These are phyloP conservation scores for Amiota minor DNA, from an alignment of 2,888 invertebrate species.

Conservation along the genomic window DNA sequence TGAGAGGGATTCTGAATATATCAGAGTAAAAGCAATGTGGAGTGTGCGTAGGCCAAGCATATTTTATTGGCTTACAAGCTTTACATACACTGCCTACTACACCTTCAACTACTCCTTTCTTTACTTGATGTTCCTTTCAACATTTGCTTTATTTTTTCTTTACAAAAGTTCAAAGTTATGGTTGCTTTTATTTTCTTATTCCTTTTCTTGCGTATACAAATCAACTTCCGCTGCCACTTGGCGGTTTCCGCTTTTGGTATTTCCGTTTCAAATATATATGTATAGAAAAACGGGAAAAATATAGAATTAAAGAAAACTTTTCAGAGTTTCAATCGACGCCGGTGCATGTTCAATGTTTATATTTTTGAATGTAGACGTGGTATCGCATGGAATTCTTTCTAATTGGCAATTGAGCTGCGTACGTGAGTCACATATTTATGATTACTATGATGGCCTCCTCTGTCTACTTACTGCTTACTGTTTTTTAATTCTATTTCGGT, in stretches of 20 bases:
- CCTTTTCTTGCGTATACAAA: constrained; percentile 57
- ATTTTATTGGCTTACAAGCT: constrained; percentile 49
- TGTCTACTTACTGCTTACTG: too few relatives aligned
- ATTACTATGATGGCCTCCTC: constrained; percentile 29
- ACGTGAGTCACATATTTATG: constrained; percentile 65
- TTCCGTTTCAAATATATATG: constrained; percentile 5
- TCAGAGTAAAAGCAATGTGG: too few relatives aligned
- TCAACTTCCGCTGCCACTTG: constrained; percentile 60
- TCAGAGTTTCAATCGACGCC: not conserved
- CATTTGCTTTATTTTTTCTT: too few relatives aligned
- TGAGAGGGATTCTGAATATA: too few relatives aligned
- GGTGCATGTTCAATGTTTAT: constrained; percentile 10
- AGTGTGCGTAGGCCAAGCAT: constrained; percentile 25
- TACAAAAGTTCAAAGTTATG: constrained; percentile 28
- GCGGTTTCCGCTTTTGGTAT: constrained; percentile 40
- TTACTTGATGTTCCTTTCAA: not conserved
- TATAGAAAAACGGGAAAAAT: not conserved
- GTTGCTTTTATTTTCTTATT: constrained; percentile 7
- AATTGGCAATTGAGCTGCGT: constrained; percentile 69
- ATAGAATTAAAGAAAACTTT: constrained; percentile 19
- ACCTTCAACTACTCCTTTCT: not conserved
- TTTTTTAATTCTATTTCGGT: not conserved
- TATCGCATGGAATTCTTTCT: constrained; percentile 56
- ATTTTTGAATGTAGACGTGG: constrained; percentile 30
- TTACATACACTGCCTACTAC: constrained; percentile 34